These are phyloP conservation scores for Protodeltote pygarga DNA, from an alignment of 2,888 invertebrate genomes.

Conservation along the genomic window DNA sequence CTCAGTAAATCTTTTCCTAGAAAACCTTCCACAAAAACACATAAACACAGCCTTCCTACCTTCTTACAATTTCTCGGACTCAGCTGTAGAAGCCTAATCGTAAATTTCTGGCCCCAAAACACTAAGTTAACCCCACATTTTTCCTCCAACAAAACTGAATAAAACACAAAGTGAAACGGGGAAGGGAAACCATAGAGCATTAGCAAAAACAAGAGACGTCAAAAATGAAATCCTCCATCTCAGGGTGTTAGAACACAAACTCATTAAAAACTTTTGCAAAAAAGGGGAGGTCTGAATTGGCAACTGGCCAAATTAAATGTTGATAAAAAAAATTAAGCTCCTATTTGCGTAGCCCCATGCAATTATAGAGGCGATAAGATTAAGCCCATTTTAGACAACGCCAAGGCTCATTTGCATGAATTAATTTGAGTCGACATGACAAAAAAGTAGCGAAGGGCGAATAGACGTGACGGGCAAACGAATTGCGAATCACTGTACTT, in stretches of 20 bases:
- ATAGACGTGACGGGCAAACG: conserved; percentile 65
- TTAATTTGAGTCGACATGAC: conserved; percentile 71
- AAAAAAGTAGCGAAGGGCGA: conserved; percentile 58
- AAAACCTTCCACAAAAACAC: conserved; percentile 3
- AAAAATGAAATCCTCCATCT: conserved; percentile 26
- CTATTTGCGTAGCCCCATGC: conserved; percentile 60
- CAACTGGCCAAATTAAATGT: conserved; percentile 57
- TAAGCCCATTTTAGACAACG: conserved; percentile 72
- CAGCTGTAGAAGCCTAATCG: conserved; percentile 9
- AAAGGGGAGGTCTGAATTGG: conserved; percentile 47
- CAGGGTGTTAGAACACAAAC: conserved; percentile 23
- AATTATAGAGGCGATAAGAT: conserved; percentile 74
- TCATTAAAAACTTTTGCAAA: conserved; percentile 47
- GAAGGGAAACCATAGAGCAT: conserved; percentile 8
- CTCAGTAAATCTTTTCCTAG: conserved; percentile 25
- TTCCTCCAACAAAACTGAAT: background rate
- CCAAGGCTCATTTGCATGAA: conserved; percentile 72
- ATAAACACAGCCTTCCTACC: conserved; percentile 8
- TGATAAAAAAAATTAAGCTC: conserved; percentile 62
- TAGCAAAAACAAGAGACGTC: conserved; percentile 18
- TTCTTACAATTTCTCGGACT: conserved; percentile 1
- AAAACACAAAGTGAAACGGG: background rate
- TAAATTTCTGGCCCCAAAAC: background rate
- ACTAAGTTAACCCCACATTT: background rate
- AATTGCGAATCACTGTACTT: conserved; percentile 55